A percentile compares a stretch with the other conserved stretches of the same genome.
Conservation (phyloP, 2,113 vertebrate species). For the Elaphurus davidianus region DNA sequence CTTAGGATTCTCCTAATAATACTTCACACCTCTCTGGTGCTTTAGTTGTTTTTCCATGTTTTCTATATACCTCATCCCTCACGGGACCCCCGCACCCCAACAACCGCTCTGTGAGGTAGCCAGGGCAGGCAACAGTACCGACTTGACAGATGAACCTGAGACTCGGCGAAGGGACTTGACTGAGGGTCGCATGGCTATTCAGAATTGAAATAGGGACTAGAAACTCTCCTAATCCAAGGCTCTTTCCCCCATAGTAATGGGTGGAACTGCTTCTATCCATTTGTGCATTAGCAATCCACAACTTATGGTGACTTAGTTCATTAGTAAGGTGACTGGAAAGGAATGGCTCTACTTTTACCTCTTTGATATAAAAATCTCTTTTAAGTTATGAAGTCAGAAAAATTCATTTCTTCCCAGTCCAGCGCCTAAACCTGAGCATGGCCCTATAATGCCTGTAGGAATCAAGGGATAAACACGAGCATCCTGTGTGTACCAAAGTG, state of each 20-base stretch:
- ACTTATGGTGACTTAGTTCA: background rate
- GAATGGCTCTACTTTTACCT: slow-evolving; percentile 32
- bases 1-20: background rate
- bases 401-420: slow-evolving; percentile 17
- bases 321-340: slow-evolving; percentile 41
- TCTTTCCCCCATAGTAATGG: background rate
- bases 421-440: slow-evolving; percentile 62
- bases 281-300: background rate
- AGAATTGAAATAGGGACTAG: slow-evolving; percentile 20
- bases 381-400: slow-evolving; percentile 11
- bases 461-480: background rate
- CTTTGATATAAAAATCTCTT: slow-evolving; percentile 31
- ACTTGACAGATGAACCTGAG: slow-evolving; percentile 59
- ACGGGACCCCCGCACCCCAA: fast-evolving
- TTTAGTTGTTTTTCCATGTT: background rate
- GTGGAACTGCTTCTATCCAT: background rate
- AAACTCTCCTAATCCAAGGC: background rate
- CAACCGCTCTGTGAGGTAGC: background rate
- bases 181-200: slow-evolving; percentile 62
- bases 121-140: background rate
- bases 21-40: background rate
- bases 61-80: background rate
- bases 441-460: slow-evolving; percentile 47
- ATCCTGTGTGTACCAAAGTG: background rate
- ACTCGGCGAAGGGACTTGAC: slow-evolving; percentile 37